Evolutionary conservation across 2,888 invertebrate species (phyloP).

Genomic region (Platycheirus rosarum): DNA sequence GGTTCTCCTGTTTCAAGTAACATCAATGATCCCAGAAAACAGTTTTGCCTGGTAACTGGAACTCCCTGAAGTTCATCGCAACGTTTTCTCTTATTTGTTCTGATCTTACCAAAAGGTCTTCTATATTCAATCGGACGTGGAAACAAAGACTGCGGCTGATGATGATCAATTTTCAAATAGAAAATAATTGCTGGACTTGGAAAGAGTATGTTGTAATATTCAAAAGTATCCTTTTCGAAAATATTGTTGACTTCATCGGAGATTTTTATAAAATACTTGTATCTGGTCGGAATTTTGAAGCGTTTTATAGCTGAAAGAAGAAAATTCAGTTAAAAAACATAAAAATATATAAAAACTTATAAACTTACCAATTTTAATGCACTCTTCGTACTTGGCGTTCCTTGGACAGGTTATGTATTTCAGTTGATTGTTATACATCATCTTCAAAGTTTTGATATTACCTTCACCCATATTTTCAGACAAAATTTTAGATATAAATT

Average conservation of each 20-base stretch:
- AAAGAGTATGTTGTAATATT: slow-evolving; percentile 79
- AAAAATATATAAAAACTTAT: not conserved
- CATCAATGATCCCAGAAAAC: slow-evolving; percentile 78
- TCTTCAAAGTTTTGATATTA: too few species aligned
- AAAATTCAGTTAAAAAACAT: not conserved
- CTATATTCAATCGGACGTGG: not conserved
- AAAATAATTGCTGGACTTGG: slow-evolving; percentile 79
- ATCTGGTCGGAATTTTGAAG: slow-evolving; percentile 75
- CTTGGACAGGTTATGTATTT: slow-evolving; percentile 46
- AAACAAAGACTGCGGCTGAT: too few species aligned
- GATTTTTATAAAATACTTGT: slow-evolving; percentile 76
- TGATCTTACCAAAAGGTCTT: slow-evolving; percentile 19
- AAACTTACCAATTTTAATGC: slow-evolving; percentile 77
- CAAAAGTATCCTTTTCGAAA: slow-evolving; percentile 78
- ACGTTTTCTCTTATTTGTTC: slow-evolving; percentile 16
- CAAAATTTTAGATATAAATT: too few species aligned
- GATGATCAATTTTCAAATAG: slow-evolving; percentile 77
- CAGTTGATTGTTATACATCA: slow-evolving; percentile 50
- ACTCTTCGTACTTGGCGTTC: slow-evolving; percentile 71
- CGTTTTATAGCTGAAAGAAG: slow-evolving; percentile 68
- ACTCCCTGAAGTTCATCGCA: slow-evolving; percentile 44
- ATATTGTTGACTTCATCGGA: slow-evolving; percentile 77
- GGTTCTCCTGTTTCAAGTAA: not conserved
- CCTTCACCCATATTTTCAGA: too few species aligned
- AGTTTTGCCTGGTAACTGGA: slow-evolving; percentile 80